Base-by-base conservation (phyloP, 1,140 invertebrate genomes). In the Frieseomelitta varia region DNA sequence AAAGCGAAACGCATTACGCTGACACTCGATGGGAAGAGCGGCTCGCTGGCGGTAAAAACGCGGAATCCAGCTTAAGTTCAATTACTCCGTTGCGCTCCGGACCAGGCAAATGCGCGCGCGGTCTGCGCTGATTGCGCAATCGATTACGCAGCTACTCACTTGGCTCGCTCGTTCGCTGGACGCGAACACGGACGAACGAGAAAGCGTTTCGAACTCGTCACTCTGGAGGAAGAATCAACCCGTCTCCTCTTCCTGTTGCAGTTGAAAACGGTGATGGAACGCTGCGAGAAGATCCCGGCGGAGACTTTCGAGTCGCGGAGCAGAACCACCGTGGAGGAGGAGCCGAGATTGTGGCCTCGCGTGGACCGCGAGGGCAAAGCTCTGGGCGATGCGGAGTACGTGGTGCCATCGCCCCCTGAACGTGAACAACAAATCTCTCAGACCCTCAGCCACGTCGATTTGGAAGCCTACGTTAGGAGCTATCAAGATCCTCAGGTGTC, bases 241-340 rank as follows among this genome's bases (percentile, higher is more conserved):
- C 6, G 39, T 58, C 79, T 79, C 51, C n/a, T 65, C 77, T 82
- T 61, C 81, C 21, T 58, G 47, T 84, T 90, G 79, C 95, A 97
- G 95, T 92, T 97, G 87, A 97, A 97, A 92, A 97, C 97, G 87
- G 97, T 97, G 83, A 96, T 97, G 96, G 97, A 97, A 93, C 95
- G 96, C 86, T 97, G 96, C 91, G 97, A 97, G 93, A 97, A 97
- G 92, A 97, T 97, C 84, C 96, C 96, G 19, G 95, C 95, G 6
- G 96, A 97, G 89, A 95, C 95, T 84, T 96, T 95, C 93, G 96
- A 96, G 89, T 95, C 95, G 21, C 94, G 95, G 17, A 93, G 91
- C 77, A 94, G 92, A 63, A 93, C 92, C 82, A 91, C 88, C 81
- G 91, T 89, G 80, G 91, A 94, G 77, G 93, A 93, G 73, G 94